phyloP scores from a whole-genome alignment of 2,888 invertebrate genomes.

The Nomada goodeniana region DNA sequence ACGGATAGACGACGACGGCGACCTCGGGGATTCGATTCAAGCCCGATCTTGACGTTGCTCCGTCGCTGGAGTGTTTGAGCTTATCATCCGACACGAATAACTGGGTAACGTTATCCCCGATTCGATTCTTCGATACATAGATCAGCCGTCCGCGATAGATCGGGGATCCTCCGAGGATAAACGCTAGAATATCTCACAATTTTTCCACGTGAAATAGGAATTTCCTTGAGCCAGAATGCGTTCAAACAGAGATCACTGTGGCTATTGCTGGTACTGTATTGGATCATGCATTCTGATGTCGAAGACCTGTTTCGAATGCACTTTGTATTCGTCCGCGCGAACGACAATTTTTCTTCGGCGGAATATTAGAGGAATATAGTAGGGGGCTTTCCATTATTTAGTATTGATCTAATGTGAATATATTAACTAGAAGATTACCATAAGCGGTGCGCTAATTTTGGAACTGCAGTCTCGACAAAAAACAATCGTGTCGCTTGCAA shows the following conservation, averaged over 20 bases:
- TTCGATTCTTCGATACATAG: constrained; percentile 16
- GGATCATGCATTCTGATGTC: no score
- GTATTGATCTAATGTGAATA: no score
- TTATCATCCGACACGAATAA: constrained; percentile 44
- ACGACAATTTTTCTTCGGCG: no score
- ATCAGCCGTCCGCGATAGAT: constrained; percentile 2
- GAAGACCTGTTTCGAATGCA: no score
- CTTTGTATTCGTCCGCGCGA: no score
- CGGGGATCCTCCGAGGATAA: background rate
- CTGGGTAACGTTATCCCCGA: constrained; percentile 16
- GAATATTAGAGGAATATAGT: no score
- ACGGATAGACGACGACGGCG: constrained; percentile 27
- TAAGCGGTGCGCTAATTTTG: no score
- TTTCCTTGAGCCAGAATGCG: background rate
- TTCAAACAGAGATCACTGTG: background rate
- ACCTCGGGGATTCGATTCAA: constrained; percentile 42
- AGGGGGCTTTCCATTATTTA: no score
- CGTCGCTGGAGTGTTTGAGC: background rate
- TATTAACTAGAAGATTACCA: no score
- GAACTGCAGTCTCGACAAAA: no score
- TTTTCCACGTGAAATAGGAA: background rate
- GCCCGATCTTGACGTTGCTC: constrained; percentile 31
- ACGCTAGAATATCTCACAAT: background rate
- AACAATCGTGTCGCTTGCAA: no score
- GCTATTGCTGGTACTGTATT: background rate